Conservation (phyloP, 2,888 invertebrate species). For the Iphiclides podalirius region DNA sequence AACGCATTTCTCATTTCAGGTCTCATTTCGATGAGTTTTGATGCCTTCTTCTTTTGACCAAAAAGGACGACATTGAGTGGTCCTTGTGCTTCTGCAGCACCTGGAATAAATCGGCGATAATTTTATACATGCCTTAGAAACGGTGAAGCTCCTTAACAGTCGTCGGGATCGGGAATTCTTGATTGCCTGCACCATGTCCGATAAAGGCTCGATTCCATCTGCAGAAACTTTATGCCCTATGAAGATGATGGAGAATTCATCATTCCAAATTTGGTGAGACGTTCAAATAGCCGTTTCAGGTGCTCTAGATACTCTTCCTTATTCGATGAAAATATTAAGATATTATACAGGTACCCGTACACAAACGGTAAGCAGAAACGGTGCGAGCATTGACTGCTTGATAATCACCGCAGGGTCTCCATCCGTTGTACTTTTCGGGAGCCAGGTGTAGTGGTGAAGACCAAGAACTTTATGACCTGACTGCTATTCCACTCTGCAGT, state of each 20-base stretch:
- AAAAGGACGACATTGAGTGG: neutral
- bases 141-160: neutral
- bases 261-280: too few species aligned
- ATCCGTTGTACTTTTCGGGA: slow-evolving; percentile 34
- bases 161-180: neutral
- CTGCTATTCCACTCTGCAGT: slow-evolving; percentile 28
- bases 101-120: neutral
- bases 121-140: slow-evolving; percentile 6
- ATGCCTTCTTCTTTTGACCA: neutral
- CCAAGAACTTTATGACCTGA: slow-evolving; percentile 24
- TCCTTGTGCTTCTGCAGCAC: neutral
- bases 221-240: neutral
- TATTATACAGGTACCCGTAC: too few species aligned
- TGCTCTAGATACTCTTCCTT: too few species aligned
- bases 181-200: neutral
- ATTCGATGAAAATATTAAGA: too few species aligned
- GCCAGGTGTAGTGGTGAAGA: slow-evolving; percentile 34
- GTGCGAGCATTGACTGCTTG: neutral
- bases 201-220: neutral
- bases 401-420: slow-evolving; percentile 29
- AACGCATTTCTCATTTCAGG: neutral
- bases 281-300: too few species aligned
- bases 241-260: neutral
- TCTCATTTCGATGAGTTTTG: neutral
- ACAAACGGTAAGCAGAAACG: neutral